A percentile compares a stretch with the other conserved stretches of the same genome.
Evolutionary conservation across 2,888 invertebrate species (phyloP).

Genomic region (Polylopha cassiicola): DNA sequence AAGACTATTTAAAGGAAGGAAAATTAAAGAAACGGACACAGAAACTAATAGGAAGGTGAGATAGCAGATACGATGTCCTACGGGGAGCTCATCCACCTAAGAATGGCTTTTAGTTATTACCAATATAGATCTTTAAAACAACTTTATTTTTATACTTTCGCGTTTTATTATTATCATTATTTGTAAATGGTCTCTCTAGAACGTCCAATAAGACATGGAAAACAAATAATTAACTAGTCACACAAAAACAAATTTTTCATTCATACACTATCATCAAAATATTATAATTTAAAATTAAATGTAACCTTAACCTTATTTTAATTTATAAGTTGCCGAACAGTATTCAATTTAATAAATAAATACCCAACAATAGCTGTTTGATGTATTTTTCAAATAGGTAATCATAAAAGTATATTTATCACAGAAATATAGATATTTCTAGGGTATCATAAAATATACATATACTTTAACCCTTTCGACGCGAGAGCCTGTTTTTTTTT

Average conservation of each 20-base stretch:
- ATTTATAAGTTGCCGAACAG: constrained; percentile 35
- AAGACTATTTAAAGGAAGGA: constrained; percentile 46
- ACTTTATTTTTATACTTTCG: constrained; percentile 19
- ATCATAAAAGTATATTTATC: constrained; percentile 5
- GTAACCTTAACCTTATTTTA: constrained; percentile 15
- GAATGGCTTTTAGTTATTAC: constrained; percentile 13
- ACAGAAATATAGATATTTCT: too few relatives aligned
- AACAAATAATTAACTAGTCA: constrained; percentile 36
- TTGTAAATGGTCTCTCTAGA: constrained; percentile 30
- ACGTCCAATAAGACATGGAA: constrained; percentile 21
- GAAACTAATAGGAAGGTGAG: constrained; percentile 55
- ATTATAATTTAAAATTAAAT: constrained; percentile 23
- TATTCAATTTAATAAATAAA: constrained; percentile 38
- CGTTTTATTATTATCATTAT: constrained; percentile 21
- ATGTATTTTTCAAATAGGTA: constrained; percentile 2
- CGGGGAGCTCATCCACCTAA: constrained; percentile 23
- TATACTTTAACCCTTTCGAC: too few relatives aligned
- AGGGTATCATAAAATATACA: too few relatives aligned
- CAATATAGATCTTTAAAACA: constrained; percentile 21
- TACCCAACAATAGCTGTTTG: constrained; percentile 6
- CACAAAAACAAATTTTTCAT: constrained; percentile 33
- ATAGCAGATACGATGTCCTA: constrained; percentile 39
- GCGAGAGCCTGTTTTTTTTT: too few relatives aligned
- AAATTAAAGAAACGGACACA: constrained; percentile 38
- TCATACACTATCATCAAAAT: constrained; percentile 25